These are phyloP conservation scores for Idaea aversata DNA, from an alignment of 2,888 invertebrate genomes.

Conservation along the genomic window DNA sequence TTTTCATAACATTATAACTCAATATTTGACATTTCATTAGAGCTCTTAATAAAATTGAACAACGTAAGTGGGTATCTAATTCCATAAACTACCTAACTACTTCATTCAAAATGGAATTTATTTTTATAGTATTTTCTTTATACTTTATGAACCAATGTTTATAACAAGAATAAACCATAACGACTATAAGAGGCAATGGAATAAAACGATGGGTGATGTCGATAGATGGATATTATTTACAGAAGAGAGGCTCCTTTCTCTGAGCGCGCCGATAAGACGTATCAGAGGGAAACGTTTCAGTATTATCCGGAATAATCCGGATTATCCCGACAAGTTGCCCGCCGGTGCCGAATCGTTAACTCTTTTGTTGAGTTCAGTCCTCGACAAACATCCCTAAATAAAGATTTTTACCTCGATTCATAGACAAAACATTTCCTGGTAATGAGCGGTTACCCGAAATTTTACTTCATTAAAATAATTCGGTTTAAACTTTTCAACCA, in stretches of 20 bases:
- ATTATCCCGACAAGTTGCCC: conserved; percentile 61
- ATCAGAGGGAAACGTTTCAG: conserved; percentile 48
- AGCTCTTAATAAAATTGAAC: neutral
- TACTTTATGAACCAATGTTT: conserved; percentile 1
- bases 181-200: conserved; percentile 19
- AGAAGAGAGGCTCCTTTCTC: conserved; percentile 37
- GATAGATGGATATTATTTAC: conserved; percentile 43
- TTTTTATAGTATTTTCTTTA: conserved; percentile 4
- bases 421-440: conserved; percentile 18
- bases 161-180: conserved; percentile 6
- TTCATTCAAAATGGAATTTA: neutral
- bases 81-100: neutral
- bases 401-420: conserved; percentile 28
- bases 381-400: conserved; percentile 41
- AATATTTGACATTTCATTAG: neutral
- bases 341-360: conserved; percentile 40
- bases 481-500: conserved; percentile 17
- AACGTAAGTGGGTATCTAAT: neutral
- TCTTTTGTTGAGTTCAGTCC: conserved; percentile 43
- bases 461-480: conserved; percentile 23
- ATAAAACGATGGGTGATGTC: conserved; percentile 31
- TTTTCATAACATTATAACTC: neutral
- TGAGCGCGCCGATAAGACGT: conserved; percentile 43
- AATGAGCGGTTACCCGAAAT: conserved; percentile 11
- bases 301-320: conserved; percentile 70